These are phyloP conservation scores for Charanyca ferruginea DNA, from an alignment of 2,888 invertebrate species.

Conservation along the genomic window DNA sequence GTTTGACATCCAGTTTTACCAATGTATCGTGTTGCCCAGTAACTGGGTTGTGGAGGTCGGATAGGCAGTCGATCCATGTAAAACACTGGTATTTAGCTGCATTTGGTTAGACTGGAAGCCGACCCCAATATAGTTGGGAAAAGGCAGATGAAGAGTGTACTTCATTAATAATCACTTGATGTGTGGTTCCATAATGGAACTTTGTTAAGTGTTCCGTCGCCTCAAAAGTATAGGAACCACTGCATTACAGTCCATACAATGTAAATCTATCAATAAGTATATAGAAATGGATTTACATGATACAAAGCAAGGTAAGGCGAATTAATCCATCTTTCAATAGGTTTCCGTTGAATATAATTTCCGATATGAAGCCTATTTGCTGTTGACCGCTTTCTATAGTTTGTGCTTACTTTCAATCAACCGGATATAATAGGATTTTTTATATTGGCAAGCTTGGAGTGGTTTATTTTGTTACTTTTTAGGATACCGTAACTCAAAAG, in stretches of 20 bases:
- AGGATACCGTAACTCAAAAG: background rate
- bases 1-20: too few relatives aligned
- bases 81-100: too few relatives aligned
- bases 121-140: too few relatives aligned
- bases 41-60: too few relatives aligned
- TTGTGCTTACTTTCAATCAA: slow-evolving; percentile 67
- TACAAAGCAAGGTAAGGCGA: slow-evolving; percentile 15
- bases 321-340: slow-evolving; percentile 52
- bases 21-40: too few relatives aligned
- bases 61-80: too few relatives aligned
- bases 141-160: too few relatives aligned
- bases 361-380: slow-evolving; percentile 50
- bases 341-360: slow-evolving; percentile 56
- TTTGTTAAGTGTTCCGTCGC: too few relatives aligned
- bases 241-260: slow-evolving; percentile 2
- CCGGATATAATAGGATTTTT: slow-evolving; percentile 53
- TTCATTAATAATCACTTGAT: too few relatives aligned
- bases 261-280: background rate
- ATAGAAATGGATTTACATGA: slow-evolving; percentile 9
- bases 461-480: slow-evolving; percentile 22
- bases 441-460: slow-evolving; percentile 18
- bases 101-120: too few relatives aligned
- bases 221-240: too few relatives aligned
- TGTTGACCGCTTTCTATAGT: slow-evolving; percentile 50
- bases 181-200: too few relatives aligned